Evolutionary conservation across 2,888 invertebrate genomes (phyloP), one percentile per base, ranked within the genome.

Genomic region (Tridacna crocea): DNA sequence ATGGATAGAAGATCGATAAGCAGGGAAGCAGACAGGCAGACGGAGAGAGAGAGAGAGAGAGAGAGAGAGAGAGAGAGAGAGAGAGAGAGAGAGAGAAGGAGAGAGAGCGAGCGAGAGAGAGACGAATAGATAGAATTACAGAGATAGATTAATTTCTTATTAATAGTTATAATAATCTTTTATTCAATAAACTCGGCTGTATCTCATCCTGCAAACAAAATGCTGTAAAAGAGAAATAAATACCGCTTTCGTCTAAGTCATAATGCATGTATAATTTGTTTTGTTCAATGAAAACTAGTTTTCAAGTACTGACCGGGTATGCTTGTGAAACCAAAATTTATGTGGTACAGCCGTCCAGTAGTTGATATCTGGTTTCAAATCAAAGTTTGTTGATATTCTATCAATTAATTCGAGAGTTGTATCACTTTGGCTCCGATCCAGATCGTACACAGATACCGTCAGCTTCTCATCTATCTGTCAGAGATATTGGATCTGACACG

Each of bases 291-390:
- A n/a, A 12, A n/a, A 36, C 36, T 36, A 2, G 36, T 36, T 4
- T 36, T 36, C 36, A 36, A 36, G 36, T 36, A 36, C 36, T 11
- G 12, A 70, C 70, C 51, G 22, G 24, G 26, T 51, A 24, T 70
- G 10, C 13, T 70, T 70, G 11, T 48, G 51, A 8, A 70, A 36
- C n/a, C 11, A 22, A 12, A 70, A 4, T 24, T 70, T 70, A 24
- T 70, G 70, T 12, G 70, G 51, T 24, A 24, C 19, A 4, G 70
- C 70, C 51, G 24, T 70, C 70, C 70, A 70, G 19, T 51, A 70
- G 51, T 19, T 70, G 48, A 26, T 51, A 24, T 70, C 70, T 0
- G 70, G 48, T 48, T 22, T 48, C 11, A 70, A 24, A 15, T 8
- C 22, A 26, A 70, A 19, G 12, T 48, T 0, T 24, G 24, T 48